A percentile compares a stretch with the other conserved stretches of the same genome.
Conservation (phyloP, 2,113 vertebrate species). For the Dicaeum eximium region DNA sequence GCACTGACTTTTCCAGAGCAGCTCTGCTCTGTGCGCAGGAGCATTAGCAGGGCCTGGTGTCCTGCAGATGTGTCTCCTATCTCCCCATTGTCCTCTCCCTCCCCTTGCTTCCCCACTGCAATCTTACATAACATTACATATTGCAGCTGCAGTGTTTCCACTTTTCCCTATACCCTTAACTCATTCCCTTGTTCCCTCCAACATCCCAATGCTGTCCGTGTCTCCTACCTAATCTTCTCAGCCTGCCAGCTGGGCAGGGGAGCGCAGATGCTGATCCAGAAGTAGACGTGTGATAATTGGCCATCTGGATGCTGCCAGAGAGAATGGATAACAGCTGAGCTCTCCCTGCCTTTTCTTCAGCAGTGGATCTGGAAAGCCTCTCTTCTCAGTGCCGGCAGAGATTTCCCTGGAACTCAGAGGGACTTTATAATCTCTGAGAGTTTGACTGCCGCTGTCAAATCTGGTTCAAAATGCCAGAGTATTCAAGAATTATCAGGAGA, state of each 20-base stretch:
- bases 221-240: slow-evolving; percentile 49
- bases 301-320: slow-evolving; percentile 45
- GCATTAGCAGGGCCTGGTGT: neutral
- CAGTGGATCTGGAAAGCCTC: slow-evolving; percentile 21
- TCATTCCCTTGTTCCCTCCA: neutral
- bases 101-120: neutral
- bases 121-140: slow-evolving; percentile 31
- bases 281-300: slow-evolving; percentile 60
- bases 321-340: slow-evolving; percentile 60
- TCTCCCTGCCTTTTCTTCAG: slow-evolving; percentile 30
- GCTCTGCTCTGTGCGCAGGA: neutral
- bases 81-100: neutral
- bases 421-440: slow-evolving; percentile 27
- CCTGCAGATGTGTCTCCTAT: slow-evolving; percentile 6
- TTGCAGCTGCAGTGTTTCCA: slow-evolving; percentile 25
- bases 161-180: neutral
- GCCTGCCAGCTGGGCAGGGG: slow-evolving; percentile 49
- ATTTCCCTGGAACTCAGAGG: slow-evolving; percentile 42
- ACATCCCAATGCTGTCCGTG: neutral
- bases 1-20: neutral
- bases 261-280: slow-evolving; percentile 42
- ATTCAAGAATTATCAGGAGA: slow-evolving; percentile 5
- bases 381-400: slow-evolving; percentile 11
- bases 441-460: neutral
- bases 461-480: slow-evolving; percentile 12